Conservation (phyloP, 2,888 invertebrate genomes). For the Graphium colonna region DNA sequence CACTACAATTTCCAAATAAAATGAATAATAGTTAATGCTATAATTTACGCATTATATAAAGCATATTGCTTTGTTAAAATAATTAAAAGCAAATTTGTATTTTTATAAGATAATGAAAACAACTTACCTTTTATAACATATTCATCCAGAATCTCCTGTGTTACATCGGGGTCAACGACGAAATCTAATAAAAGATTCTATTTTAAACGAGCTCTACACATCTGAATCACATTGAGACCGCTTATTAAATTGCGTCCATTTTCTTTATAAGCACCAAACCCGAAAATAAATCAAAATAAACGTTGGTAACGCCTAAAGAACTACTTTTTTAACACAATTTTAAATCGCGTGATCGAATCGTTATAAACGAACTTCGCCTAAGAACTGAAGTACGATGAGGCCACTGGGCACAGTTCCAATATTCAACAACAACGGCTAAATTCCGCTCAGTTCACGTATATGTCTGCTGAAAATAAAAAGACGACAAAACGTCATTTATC, state of each 20-base stretch:
- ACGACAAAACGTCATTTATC: constrained; percentile 3
- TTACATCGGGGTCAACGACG: constrained; percentile 56
- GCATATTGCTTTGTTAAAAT: too few relatives aligned
- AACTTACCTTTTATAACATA: constrained; percentile 56
- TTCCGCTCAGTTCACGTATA: constrained; percentile 48
- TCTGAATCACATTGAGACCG: constrained; percentile 33
- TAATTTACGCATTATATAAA: too few relatives aligned
- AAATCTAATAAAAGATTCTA: constrained; percentile 74
- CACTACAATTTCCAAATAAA: too few relatives aligned
- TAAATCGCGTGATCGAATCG: constrained; percentile 30
- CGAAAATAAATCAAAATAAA: too few relatives aligned
- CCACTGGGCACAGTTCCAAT: constrained; percentile 71
- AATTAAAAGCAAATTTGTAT: too few relatives aligned
- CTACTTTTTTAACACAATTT: not conserved
- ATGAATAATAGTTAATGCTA: too few relatives aligned
- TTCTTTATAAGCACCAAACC: not conserved
- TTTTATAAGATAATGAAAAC: constrained; percentile 44
- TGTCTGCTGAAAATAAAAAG: constrained; percentile 40
- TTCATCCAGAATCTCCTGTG: constrained; percentile 48
- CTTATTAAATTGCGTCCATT: constrained; percentile 3
- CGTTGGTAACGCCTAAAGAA: too few relatives aligned
- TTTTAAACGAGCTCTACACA: constrained; percentile 51
- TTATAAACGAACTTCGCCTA: constrained; percentile 48
- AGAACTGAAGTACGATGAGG: constrained; percentile 57
- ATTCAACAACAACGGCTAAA: constrained; percentile 59